Evolutionary conservation across 2,113 vertebrate species (phyloP), one percentile per base, ranked within the genome.

Genomic region (human): DNA sequence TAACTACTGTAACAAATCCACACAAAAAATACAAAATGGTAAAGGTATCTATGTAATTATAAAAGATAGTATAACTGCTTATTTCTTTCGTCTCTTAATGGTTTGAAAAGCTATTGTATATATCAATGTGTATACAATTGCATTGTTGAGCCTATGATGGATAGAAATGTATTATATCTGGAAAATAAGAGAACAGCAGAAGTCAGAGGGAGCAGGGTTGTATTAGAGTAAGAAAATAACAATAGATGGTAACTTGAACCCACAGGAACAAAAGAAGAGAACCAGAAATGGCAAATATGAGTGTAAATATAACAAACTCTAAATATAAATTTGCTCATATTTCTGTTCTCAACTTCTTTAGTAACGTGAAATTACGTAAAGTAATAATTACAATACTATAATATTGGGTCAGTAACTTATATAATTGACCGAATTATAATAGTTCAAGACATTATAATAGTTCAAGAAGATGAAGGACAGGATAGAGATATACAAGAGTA

Each of bases 31-130:
- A 55, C 12, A 85, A 85, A 93, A 89, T 45, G 35, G 38, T 64
- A 68, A 91, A 91, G 13, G 23, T 93, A 93, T 80, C 80, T 96
- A 73, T 30, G 23, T 72, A 88, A 59, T 57, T 78, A 89, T 66
- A 75, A 83, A 66, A 55, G 30, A 76, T 32, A 88, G 61, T 35
- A n/a, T 57, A 76, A 57, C 76, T 32, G 30, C 23, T 68, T 92
- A 7, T 52, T 85, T 66, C 22, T 78, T 66, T 48, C 32, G 66
- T 68, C 8, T 66, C 14, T 89, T 78, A 64, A 35, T 66, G 76
- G 66, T 52, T 90, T 93, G 61, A 61, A 85, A 72, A 91, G 17
- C n/a, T 72, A 38, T 23, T 61, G 16, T 70, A 35, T 40, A 61
- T 55, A 55, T 12, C 23, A 84, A 22, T 80, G 72, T 80, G 14